Conservation (phyloP, 2,113 vertebrate genomes). For the Cyanoliseus patagonus region DNA sequence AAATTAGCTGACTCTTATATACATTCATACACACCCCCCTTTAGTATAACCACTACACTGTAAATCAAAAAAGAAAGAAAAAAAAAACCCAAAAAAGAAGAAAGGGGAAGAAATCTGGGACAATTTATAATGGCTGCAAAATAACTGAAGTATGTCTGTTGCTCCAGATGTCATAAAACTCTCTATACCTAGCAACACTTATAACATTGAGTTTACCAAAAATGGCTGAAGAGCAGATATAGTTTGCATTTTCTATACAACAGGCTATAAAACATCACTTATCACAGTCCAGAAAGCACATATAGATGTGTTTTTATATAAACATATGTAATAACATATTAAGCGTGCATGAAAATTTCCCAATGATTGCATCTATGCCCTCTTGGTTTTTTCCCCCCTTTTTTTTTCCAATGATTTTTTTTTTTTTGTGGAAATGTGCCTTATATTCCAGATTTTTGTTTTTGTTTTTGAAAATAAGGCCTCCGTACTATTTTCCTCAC, state of each 20-base stretch:
- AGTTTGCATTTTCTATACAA: slow-evolving; percentile 99
- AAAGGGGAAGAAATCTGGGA: slow-evolving; percentile 68
- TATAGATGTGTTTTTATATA: slow-evolving; percentile 99
- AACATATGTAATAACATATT: slow-evolving; percentile 99
- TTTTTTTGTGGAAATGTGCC: slow-evolving; percentile 81
- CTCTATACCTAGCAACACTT: slow-evolving; percentile 98
- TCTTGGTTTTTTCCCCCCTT: slow-evolving; percentile 69
- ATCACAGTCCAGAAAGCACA: slow-evolving; percentile 99
- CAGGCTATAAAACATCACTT: slow-evolving; percentile 99
- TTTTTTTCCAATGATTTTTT: slow-evolving; percentile 9
- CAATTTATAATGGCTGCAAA: slow-evolving; percentile 82
- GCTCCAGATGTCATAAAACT: slow-evolving; percentile 91
- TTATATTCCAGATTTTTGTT: slow-evolving; percentile 84
- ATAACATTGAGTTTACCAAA: slow-evolving; percentile 97
- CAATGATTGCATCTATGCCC: slow-evolving; percentile 84
- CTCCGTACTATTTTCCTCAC: slow-evolving; percentile 84
- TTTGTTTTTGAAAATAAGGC: slow-evolving; percentile 86
- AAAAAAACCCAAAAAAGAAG: slow-evolving; percentile 59
- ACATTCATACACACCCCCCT: slow-evolving; percentile 85
- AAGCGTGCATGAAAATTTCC: slow-evolving; percentile 97
- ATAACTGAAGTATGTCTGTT: slow-evolving; percentile 82
- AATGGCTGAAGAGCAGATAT: slow-evolving; percentile 97
- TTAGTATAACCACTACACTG: slow-evolving; percentile 80
- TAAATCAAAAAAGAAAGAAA: slow-evolving; percentile 65
- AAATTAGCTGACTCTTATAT: slow-evolving; percentile 83